Base-by-base conservation (phyloP, 2,113 vertebrate genomes). In the Oryzias javanicus region DNA sequence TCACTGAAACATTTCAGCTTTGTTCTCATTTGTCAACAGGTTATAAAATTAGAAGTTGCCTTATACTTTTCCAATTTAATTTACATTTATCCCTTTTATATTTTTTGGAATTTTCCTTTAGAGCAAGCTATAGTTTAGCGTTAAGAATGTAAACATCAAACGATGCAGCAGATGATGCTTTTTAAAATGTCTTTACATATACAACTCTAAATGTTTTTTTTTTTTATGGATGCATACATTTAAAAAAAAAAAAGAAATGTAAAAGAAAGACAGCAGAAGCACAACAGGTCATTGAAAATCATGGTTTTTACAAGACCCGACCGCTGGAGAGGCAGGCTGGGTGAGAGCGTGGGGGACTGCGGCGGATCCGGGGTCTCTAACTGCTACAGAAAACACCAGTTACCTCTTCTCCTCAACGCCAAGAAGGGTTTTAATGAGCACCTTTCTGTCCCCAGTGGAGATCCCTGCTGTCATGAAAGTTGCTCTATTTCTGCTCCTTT, bases 391-490 rank as follows among this genome's bases (percentile, higher is more conserved):
- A 72, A 66, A 78, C 59, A 79, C 16, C 44, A 56, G 69, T 58
- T 72, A 63, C 66, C 55, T 64, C 45, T 61, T 49, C 49, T 65
- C 42, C 60, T 15, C 49, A 64, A 60, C 61, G 59, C 74, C 24
- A 68, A 72, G 70, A 76, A 55, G 65, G 45, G 58, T 81, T 82
- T 85, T 89, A 89, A 87, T 85, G 83, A 89, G 83, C 74, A 74
- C 62, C 74, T 61, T 63, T 70, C 22, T 59, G 66, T 82, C 84
- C 85, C 85, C 81, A 78, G 70, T 67, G 83, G 76, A 87, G 69
- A 84, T 67, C 76, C 66, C 42, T 48, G 65, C 80, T 80, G 71
- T 76, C 62, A 85, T 85, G 78, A 85, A 89, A 84, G 79, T 78
- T 70, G 70, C 67, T 84, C 79, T 85, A 81, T 81, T 88, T 82